phyloP scores from a whole-genome alignment of 2,797 vertebrate genomes.

The Xiphorhynchus erythropygius region DNA sequence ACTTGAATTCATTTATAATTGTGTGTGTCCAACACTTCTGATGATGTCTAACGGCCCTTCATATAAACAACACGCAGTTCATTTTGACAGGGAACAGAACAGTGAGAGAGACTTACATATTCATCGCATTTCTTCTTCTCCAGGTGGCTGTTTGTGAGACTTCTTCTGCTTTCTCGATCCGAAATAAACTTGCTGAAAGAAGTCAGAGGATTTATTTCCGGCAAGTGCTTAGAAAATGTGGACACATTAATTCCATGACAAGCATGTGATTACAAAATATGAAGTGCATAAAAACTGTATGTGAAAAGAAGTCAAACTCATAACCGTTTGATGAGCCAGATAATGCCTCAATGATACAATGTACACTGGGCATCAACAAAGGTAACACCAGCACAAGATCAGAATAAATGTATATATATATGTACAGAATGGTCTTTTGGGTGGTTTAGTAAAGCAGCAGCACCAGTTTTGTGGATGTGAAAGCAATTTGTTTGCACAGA shows the following conservation, averaged over 20 bases:
- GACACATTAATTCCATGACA: background rate
- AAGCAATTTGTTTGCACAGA: background rate
- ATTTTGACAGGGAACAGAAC: background rate
- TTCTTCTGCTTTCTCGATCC: slow-evolving; percentile 80
- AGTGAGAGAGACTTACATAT: slow-evolving; percentile 73
- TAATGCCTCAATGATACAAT: background rate
- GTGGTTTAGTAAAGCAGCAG: background rate
- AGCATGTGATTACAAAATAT: background rate
- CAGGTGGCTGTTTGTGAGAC: slow-evolving; percentile 80
- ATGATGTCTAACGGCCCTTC: background rate
- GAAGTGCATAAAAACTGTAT: background rate
- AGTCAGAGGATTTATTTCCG: slow-evolving; percentile 53
- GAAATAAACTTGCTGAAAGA: slow-evolving; percentile 82
- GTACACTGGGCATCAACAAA: background rate
- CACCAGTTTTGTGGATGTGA: accelerated
- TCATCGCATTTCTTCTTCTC: slow-evolving; percentile 82
- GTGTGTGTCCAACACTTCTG: background rate
- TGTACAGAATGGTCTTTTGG: background rate
- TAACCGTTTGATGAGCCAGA: background rate
- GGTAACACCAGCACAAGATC: background rate
- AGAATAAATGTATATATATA: background rate
- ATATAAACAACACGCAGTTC: background rate
- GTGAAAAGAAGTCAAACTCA: background rate
- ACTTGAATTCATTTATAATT: background rate
- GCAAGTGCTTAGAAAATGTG: background rate